A percentile compares a stretch with the other conserved stretches of the same genome.
These are phyloP conservation scores for Hylaeus volcanicus DNA, from an alignment of 1,140 invertebrate species.

Conservation along the genomic window DNA sequence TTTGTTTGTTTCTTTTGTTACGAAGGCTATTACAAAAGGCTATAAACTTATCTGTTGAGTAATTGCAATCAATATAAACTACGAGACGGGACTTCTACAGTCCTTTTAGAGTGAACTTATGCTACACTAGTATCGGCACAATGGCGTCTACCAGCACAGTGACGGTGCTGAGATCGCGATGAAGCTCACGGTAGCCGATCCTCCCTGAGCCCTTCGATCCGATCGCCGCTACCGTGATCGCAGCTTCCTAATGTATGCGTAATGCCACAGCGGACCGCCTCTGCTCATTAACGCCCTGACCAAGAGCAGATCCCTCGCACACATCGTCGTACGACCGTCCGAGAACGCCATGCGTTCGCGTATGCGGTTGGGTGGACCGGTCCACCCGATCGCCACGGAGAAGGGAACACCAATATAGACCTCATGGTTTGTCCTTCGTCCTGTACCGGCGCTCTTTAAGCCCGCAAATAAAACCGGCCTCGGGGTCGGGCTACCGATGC, in stretches of 20 bases:
- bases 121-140: no score
- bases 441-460: slow-evolving; percentile 24
- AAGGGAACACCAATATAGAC: slow-evolving; percentile 69
- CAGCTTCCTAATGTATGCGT: slow-evolving; percentile 78
- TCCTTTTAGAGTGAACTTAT: no score
- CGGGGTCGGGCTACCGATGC: slow-evolving; percentile 8
- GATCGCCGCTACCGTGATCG: slow-evolving; percentile 74
- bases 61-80: no score
- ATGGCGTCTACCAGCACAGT: no score
- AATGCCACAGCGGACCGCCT: slow-evolving; percentile 71
- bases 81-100: no score
- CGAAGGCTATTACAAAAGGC: no score
- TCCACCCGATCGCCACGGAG: slow-evolving; percentile 9
- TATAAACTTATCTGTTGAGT: no score
- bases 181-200: slow-evolving; percentile 53
- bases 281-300: slow-evolving; percentile 77
- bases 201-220: slow-evolving; percentile 22
- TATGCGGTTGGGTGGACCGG: slow-evolving; percentile 18
- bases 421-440: slow-evolving; percentile 71
- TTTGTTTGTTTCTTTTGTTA: no score
- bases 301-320: slow-evolving; percentile 34
- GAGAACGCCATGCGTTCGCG: slow-evolving; percentile 21
- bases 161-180: slow-evolving; percentile 49
- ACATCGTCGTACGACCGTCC: slow-evolving; percentile 11
- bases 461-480: slow-evolving; percentile 41